phyloP scores from a whole-genome alignment of 2,797 vertebrate species.

The Phoxinus dragarum region DNA sequence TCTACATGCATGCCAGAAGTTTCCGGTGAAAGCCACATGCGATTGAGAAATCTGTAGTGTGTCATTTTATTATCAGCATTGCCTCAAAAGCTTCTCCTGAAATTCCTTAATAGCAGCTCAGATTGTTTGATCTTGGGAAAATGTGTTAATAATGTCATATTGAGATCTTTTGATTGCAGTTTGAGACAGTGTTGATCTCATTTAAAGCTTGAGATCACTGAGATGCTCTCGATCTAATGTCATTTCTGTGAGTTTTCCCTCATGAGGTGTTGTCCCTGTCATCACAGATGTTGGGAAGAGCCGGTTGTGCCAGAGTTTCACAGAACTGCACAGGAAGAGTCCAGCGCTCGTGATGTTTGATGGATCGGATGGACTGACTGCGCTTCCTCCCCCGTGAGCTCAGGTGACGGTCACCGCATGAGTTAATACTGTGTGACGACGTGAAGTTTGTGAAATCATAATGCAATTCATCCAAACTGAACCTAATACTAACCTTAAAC shows the following conservation, averaged over 20 bases:
- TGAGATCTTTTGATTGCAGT: not conserved
- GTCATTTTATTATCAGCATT: not conserved
- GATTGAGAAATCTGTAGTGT: not conserved
- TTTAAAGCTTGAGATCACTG: not conserved
- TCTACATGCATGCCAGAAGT: not conserved
- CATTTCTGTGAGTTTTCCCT: not conserved
- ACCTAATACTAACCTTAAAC: not conserved
- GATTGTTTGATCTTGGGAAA: not conserved
- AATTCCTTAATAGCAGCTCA: not conserved
- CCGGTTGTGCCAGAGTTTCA: not conserved
- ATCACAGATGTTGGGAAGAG: not conserved
- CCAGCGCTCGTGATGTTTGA: not conserved
- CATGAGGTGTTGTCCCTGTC: not conserved
- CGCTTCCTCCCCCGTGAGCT: not conserved
- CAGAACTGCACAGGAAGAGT: conserved; percentile 19
- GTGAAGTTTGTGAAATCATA: not conserved
- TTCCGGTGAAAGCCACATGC: not conserved
- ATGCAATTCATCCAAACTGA: not conserved
- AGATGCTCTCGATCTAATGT: not conserved
- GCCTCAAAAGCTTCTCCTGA: not conserved
- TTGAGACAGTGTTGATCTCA: not conserved
- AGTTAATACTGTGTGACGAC: not conserved
- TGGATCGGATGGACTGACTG: not conserved
- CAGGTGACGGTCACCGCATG: not conserved
- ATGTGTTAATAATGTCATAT: not conserved